Percentiles rank a stretch among this genome's conserved stretches.
Conservation (phyloP, 2,888 invertebrate genomes). For the Agrochola litura region DNA sequence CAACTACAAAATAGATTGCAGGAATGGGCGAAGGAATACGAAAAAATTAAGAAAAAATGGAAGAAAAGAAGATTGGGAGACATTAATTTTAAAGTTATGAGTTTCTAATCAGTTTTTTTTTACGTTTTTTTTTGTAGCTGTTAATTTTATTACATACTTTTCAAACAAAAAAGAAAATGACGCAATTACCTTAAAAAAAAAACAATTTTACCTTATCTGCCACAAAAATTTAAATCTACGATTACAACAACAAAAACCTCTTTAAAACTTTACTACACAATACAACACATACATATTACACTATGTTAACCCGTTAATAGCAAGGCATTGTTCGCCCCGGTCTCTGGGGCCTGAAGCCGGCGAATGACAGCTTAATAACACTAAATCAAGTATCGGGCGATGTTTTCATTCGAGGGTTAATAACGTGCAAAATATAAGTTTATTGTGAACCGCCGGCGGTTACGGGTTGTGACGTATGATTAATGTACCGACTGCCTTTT, state of each 20-base stretch:
- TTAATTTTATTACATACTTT: no score
- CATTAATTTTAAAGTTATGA: no score
- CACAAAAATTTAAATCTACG: neutral
- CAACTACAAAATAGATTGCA: no score
- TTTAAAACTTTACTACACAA: conserved; percentile 43
- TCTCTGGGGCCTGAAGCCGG: conserved; percentile 70
- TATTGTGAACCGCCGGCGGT: conserved; percentile 69
- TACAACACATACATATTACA: conserved; percentile 49
- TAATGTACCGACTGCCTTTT: conserved; percentile 57
- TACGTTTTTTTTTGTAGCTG: no score
- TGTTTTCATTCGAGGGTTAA: conserved; percentile 78
- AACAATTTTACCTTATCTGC: neutral
- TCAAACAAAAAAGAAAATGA: no score
- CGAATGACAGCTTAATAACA: conserved; percentile 86
- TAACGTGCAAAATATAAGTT: conserved; percentile 79
- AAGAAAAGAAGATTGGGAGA: no score
- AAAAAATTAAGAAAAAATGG: no score
- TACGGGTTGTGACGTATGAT: conserved; percentile 60
- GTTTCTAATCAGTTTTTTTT: no score
- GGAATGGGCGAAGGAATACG: no score
- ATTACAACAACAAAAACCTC: conserved; percentile 28
- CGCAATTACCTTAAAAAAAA: no score
- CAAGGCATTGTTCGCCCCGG: conserved; percentile 75
- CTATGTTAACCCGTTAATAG: conserved; percentile 75
- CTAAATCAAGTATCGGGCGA: conserved; percentile 83